A percentile compares a stretch with the other conserved stretches of the same genome.
phyloP scores from a whole-genome alignment of 2,797 vertebrate species.

The Artibeus lituratus region DNA sequence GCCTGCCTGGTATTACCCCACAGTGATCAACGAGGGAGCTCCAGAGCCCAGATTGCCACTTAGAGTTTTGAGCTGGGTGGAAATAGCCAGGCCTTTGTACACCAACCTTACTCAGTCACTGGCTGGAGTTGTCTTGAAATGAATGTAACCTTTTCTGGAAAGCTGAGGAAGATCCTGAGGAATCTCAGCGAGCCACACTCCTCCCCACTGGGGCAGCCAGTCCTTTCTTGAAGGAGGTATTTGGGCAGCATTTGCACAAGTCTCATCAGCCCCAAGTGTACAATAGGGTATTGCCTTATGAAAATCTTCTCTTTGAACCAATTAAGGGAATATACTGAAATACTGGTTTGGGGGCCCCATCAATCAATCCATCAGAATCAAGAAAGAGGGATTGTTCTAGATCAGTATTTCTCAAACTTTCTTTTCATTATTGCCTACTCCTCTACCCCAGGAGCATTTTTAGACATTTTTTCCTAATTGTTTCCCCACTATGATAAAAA shows the following conservation, averaged over 20 bases:
- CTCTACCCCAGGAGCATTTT: neutral
- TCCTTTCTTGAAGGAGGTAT: neutral
- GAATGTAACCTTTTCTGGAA: neutral
- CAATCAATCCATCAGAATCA: neutral
- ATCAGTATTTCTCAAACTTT: neutral
- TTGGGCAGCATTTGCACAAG: neutral
- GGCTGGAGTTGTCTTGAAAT: neutral
- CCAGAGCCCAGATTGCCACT: neutral
- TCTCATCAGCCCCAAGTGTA: neutral
- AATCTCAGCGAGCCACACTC: neutral
- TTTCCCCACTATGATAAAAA: neutral
- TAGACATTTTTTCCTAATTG: neutral
- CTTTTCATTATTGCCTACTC: neutral
- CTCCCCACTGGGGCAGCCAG: neutral
- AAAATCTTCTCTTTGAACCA: neutral
- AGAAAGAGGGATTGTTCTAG: neutral
- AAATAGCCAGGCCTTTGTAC: neutral
- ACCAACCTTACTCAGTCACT: neutral
- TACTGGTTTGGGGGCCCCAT: neutral
- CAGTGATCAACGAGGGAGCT: neutral
- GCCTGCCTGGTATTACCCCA: neutral
- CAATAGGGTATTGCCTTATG: neutral
- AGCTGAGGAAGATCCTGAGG: neutral
- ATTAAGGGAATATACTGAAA: neutral
- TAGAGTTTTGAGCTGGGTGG: neutral